Percentiles rank a stretch among this genome's conserved stretches.
Conservation (phyloP, 2,797 vertebrate species). For the Eptatretus atami region DNA sequence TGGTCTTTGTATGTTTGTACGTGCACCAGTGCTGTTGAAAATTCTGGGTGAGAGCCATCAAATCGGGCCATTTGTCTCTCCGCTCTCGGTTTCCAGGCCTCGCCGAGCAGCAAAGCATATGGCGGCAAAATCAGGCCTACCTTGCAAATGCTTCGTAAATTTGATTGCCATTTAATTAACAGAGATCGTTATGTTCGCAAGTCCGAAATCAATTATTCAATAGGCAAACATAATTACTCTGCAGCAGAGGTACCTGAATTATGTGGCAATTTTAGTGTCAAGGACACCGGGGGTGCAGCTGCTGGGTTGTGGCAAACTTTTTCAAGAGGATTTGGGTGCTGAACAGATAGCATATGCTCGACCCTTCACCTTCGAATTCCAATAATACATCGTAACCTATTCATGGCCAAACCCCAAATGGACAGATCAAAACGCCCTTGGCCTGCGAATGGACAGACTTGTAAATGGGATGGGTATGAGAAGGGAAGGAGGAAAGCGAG, state of each 20-base stretch:
- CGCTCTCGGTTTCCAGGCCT: too few relatives aligned
- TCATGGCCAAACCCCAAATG: too few relatives aligned
- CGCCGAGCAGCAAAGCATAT: constrained; percentile 1
- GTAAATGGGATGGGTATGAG: constrained; percentile 13
- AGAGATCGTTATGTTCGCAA: constrained; percentile 94
- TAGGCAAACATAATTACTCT: constrained; percentile 34
- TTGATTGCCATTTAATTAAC: constrained; percentile 99
- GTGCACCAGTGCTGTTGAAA: constrained; percentile 65
- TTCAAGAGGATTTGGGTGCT: too few relatives aligned
- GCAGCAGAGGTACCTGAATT: constrained; percentile 5
- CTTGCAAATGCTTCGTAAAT: constrained; percentile 11
- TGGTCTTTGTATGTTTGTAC: constrained; percentile 51
- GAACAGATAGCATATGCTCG: too few relatives aligned
- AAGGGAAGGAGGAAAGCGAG: constrained; percentile 12
- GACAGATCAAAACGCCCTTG: too few relatives aligned
- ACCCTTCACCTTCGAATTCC: too few relatives aligned
- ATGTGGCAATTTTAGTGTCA: constrained; percentile 5
- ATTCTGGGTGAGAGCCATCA: constrained; percentile 54
- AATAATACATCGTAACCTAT: too few relatives aligned
- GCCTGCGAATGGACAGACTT: too few relatives aligned
- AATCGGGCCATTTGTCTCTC: too few relatives aligned
- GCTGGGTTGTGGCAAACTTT: background rate
- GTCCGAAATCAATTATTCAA: constrained; percentile 99
- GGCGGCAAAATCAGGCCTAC: background rate
- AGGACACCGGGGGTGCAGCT: constrained; percentile 1